Percentiles rank a stretch among this genome's conserved stretches.
Evolutionary conservation across 2,797 vertebrate species (phyloP).

Genomic region (Rhinophrynus dorsalis): DNA sequence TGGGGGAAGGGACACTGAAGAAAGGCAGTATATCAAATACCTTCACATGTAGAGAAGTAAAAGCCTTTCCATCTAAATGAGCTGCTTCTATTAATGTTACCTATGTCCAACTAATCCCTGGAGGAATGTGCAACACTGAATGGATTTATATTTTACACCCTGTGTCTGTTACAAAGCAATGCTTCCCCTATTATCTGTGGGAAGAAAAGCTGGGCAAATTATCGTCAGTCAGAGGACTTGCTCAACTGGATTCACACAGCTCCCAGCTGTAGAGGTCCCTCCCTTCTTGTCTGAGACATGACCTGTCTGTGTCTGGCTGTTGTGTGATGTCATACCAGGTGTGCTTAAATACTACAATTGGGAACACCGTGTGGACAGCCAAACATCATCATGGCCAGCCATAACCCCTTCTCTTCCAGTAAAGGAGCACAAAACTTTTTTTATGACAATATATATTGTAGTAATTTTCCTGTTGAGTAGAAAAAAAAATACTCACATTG

Average conservation of each 20-base stretch:
- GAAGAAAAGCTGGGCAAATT: background rate
- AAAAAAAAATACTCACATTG: no score
- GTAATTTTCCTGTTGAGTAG: no score
- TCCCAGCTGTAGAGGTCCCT: conserved; percentile 32
- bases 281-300: conserved; percentile 28
- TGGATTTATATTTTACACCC: background rate
- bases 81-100: background rate
- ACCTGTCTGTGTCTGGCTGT: conserved; percentile 29
- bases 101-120: background rate
- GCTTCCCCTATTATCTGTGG: conserved; percentile 44
- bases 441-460: no score
- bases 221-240: conserved; percentile 6
- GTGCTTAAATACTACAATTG: conserved; percentile 52
- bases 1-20: background rate
- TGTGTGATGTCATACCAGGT: conserved; percentile 51
- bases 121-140: conserved; percentile 5
- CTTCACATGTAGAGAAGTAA: background rate
- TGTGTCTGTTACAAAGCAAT: background rate
- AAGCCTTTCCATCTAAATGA: background rate
- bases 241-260: background rate
- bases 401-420: background rate
- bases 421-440: no score
- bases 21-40: background rate
- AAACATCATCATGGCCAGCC: conserved; percentile 17
- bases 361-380: conserved; percentile 15